Evolutionary conservation across 2,797 vertebrate genomes (phyloP), one percentile per base, ranked within the genome.

Genomic region (Danio aesculapii): DNA sequence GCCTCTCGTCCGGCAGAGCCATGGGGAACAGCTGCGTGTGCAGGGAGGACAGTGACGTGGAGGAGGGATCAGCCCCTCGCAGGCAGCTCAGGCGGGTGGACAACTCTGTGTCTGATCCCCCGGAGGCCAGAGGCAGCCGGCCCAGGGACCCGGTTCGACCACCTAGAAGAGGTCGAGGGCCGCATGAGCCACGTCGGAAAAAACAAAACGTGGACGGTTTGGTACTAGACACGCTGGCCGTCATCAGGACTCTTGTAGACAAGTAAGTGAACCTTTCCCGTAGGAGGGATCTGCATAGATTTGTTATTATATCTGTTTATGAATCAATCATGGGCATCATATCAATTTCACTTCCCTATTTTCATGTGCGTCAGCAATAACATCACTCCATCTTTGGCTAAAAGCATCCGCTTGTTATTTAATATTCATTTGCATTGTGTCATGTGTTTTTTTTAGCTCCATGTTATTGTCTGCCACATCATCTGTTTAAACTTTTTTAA

Each of bases 11-110:
- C 86, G 84, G 92, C 68, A 85, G 90, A 91, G 93, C 83, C 87
- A 99, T 99, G 98, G 98, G 98, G n/a, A 99, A 99, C 90, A 99
- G 96, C 19, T 99, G 98, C 6, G 96, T 99, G 84, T 99, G 98
- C 90, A 94, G 96, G 6, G 97, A 99, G 58, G 98, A 98, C 85
- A 98, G 98, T n/a, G 97, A 98, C 30, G 92, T 93, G 19, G 98
- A 99, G 85, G 98, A 99, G 77, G 94, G 91, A 1, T 90, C 92
- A 46, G 86, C 85, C 1, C 86, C 94, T 47, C 94, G 88, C 82
- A 94, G 93, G 88, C 95, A 94, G 81, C 81, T 89, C 13, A 88
- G 94, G 63, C 96, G 95, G 30, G 91, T 93, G 0, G 96, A 98
- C 77, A 94, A 92, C 84, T 92, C 90, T 46, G 84, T 82, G 53